Evolutionary conservation across 2,113 vertebrate species (phyloP), one percentile per base, ranked within the genome.

Genomic region (Chrysochloris asiatica): DNA sequence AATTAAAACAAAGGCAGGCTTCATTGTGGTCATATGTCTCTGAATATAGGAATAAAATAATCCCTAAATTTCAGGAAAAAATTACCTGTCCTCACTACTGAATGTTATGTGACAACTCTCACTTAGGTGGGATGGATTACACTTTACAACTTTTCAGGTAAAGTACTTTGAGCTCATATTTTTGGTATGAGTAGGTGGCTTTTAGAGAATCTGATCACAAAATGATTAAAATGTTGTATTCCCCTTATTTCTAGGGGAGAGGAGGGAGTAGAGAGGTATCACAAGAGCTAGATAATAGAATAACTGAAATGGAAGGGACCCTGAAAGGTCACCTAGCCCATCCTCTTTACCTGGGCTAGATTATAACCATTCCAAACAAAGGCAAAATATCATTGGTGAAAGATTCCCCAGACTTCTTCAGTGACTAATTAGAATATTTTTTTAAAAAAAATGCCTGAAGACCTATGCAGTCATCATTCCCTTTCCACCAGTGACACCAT

Each of bases 151-250:
- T 54, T 91, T 83, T 77, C 10, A 69, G 84, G 75, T 73, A 84
- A 93, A 30, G 43, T 79, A 85, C 30, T 95, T 84, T 41, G 54
- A 93, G 47, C 11, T 93, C 41, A 84, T 83, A 83, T 88, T 76
- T 38, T 78, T 84, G 22, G 41, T 67, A 41, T 77, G 6, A 43
- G 6, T 79, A 83, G 28, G 30, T 48, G n/a, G 17, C 8, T 69
- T 85, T 82, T 81, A 86, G 54, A 56, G 10, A 92, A 92, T 9
- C 3, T 56, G 26, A 80, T 89, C 33, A 79, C 19, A 73, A 72
- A 81, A 84, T 71, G 6, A 33, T 88, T 83, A n/a, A 61, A 80
- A 56, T 71, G 50, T 38, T 88, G 89, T 87, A 1, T 88, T 92
- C 87, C 19, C 56, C 63, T 83, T 52, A 78, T 63, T 69, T 86